A percentile compares a stretch with the other conserved stretches of the same genome.
Evolutionary conservation across 2,888 invertebrate species (phyloP).

Genomic region (Nasonovia ribisnigri): DNA sequence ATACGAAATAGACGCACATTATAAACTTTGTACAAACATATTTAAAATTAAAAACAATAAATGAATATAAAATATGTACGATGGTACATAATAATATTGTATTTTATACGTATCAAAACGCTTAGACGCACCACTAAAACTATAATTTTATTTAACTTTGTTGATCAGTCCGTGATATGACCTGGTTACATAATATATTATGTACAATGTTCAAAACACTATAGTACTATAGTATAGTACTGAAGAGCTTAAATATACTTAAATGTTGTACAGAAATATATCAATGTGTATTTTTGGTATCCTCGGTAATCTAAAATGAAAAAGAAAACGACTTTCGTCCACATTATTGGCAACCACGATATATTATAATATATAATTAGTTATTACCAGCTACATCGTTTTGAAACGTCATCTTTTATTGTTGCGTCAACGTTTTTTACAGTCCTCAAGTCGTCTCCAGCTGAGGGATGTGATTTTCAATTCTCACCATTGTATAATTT

Average conservation of each 20-base stretch:
- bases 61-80: too few relatives aligned
- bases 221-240: not conserved
- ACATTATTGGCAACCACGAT: not conserved
- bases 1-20: not conserved
- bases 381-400: not conserved
- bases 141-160: not conserved
- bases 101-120: not conserved
- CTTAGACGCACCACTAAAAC: not conserved
- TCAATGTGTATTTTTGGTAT: not conserved
- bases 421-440: not conserved
- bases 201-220: not conserved
- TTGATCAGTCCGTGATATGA: not conserved
- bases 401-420: constrained; percentile 6
- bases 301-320: not conserved
- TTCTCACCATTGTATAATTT: not conserved
- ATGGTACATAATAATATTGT: not conserved
- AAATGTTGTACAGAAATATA: not conserved
- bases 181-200: too few relatives aligned
- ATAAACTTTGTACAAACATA: not conserved
- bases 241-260: too few relatives aligned
- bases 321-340: not conserved
- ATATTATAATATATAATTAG: not conserved
- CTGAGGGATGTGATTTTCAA: not conserved
- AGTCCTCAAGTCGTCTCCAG: not conserved
- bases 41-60: not conserved